Conservation (phyloP, 2,888 invertebrate species). For the Tachina lurida region DNA sequence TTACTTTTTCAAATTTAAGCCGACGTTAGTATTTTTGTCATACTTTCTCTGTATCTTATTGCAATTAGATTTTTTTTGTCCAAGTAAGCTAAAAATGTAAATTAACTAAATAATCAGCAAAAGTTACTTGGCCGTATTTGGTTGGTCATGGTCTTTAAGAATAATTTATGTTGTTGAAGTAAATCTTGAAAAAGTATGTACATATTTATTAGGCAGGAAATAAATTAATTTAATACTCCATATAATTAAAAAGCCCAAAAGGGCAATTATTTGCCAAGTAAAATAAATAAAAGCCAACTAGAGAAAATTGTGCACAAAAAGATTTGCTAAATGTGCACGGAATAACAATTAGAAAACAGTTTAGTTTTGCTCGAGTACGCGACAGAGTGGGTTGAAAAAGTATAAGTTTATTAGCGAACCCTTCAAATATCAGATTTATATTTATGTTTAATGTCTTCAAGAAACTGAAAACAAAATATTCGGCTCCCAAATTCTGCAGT, state of each 20-base stretch:
- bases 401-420: not conserved
- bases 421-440: too few relatives aligned
- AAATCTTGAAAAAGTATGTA: not conserved
- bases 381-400: not conserved
- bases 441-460: too few relatives aligned
- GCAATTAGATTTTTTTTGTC: conserved; percentile 34
- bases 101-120: not conserved
- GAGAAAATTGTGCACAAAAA: not conserved
- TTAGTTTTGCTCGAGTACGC: not conserved
- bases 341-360: not conserved
- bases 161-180: not conserved
- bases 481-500: too few relatives aligned
- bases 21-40: not conserved
- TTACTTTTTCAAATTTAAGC: conserved; percentile 13
- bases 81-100: conserved; percentile 3
- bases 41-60: not conserved
- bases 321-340: not conserved
- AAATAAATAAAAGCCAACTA: not conserved
- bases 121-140: too few relatives aligned
- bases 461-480: too few relatives aligned
- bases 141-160: not conserved
- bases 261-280: not conserved
- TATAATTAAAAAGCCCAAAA: conserved; percentile 1
- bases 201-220: not conserved
- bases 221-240: conserved; percentile 33